Conservation (phyloP, 2,888 invertebrate genomes). For the Tetheella fluctuosa region DNA sequence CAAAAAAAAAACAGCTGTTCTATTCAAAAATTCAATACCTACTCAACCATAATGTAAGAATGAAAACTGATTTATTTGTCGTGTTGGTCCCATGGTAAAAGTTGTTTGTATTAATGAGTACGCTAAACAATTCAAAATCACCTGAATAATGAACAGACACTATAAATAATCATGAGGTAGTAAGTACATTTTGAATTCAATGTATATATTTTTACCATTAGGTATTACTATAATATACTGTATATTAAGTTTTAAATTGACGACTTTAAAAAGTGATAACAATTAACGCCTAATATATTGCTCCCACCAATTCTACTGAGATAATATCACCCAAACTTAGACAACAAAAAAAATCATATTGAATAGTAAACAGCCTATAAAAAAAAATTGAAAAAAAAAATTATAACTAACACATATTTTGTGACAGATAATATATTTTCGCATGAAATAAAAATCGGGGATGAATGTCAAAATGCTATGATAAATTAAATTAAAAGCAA, state of each 20-base stretch:
- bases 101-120: no score
- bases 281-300: not conserved
- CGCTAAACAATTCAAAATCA: no score
- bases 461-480: not conserved
- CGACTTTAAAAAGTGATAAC: not conserved
- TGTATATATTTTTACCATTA: not conserved
- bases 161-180: not conserved
- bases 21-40: no score
- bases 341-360: not conserved
- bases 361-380: not conserved
- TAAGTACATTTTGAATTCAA: conserved; percentile 3
- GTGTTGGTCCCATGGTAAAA: no score
- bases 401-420: conserved; percentile 1
- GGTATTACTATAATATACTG: not conserved
- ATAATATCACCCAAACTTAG: not conserved
- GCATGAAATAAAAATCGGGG: not conserved
- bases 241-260: not conserved
- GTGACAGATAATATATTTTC: conserved; percentile 1
- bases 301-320: not conserved
- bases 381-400: not conserved
- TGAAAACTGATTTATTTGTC: no score
- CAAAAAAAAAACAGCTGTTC: no score
- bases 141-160: no score
- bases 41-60: no score
- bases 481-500: not conserved